Evolutionary conservation across 1,140 invertebrate species (phyloP).

Genomic region (Diorhabda sublineata): DNA sequence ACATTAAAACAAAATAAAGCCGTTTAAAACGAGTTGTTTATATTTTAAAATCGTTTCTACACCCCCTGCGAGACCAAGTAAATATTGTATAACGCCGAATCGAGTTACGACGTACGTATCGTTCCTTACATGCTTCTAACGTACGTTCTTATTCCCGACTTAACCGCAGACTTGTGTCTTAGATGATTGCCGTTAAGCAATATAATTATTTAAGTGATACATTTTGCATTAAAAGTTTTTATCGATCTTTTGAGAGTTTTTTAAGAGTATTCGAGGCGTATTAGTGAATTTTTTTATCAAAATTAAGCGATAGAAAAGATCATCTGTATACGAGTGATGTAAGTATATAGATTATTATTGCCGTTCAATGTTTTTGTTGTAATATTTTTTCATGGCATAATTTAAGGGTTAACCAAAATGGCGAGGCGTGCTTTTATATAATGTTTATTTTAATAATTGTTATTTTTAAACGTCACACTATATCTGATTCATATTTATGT

Average conservation of each 20-base stretch:
- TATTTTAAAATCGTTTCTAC: constrained; percentile 34
- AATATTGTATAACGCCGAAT: constrained; percentile 36
- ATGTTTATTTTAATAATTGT: constrained; percentile 35
- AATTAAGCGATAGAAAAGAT: too few species aligned
- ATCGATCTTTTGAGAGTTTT: constrained; percentile 43
- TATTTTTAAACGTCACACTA: constrained; percentile 20
- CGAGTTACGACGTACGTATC: constrained; percentile 38
- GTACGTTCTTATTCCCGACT: constrained; percentile 34
- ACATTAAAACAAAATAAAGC: constrained; percentile 6
- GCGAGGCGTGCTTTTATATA: constrained; percentile 40
- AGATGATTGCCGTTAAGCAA: constrained; percentile 39
- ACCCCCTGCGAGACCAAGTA: constrained; percentile 39
- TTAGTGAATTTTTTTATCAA: constrained; percentile 16
- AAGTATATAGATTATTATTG: constrained; percentile 22
- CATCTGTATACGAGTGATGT: too few species aligned
- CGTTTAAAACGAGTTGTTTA: constrained; percentile 26
- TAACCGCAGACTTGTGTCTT: constrained; percentile 39
- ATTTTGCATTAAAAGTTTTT: constrained; percentile 48
- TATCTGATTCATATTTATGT: not conserved
- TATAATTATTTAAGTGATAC: constrained; percentile 48
- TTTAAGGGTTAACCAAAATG: constrained; percentile 45
- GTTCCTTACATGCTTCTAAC: constrained; percentile 38
- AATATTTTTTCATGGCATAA: constrained; percentile 40
- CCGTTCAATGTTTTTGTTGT: constrained; percentile 37
- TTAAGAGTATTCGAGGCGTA: constrained; percentile 24